Conservation (phyloP, 2,888 invertebrate species). For the Nipponacmea schrenckii region DNA sequence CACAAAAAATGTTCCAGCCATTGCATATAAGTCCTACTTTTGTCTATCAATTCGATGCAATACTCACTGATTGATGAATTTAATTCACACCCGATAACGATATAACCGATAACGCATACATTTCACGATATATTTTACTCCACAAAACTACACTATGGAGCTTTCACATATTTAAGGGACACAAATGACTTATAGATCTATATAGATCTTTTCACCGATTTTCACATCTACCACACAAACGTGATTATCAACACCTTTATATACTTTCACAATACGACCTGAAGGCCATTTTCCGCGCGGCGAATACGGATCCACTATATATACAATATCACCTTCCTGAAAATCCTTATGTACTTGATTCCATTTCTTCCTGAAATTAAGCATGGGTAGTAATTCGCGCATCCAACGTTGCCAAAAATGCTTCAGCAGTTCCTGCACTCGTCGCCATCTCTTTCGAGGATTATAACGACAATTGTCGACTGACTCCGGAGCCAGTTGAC, state of each 20-base stretch:
- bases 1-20: too few species aligned
- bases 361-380: neutral
- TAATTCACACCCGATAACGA: too few species aligned
- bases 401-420: neutral
- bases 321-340: neutral
- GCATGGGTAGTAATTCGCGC: neutral
- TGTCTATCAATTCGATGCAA: too few species aligned
- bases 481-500: conserved; percentile 1
- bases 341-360: neutral
- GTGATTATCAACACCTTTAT: neutral
- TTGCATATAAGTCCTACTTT: too few species aligned
- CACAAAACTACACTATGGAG: too few species aligned
- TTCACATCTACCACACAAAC: too few species aligned
- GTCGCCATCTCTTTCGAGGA: conserved; percentile 15
- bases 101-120: too few species aligned
- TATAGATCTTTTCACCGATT: too few species aligned
- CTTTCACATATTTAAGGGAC: too few species aligned
- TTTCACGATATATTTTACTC: too few species aligned
- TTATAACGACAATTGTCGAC: conserved; percentile 3
- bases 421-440: neutral
- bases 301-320: neutral
- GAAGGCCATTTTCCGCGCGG: neutral
- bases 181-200: too few species aligned
- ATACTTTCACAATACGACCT: neutral
- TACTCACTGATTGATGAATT: too few species aligned